phyloP scores from a whole-genome alignment of 2,113 vertebrate genomes.

The Scortum barcoo region DNA sequence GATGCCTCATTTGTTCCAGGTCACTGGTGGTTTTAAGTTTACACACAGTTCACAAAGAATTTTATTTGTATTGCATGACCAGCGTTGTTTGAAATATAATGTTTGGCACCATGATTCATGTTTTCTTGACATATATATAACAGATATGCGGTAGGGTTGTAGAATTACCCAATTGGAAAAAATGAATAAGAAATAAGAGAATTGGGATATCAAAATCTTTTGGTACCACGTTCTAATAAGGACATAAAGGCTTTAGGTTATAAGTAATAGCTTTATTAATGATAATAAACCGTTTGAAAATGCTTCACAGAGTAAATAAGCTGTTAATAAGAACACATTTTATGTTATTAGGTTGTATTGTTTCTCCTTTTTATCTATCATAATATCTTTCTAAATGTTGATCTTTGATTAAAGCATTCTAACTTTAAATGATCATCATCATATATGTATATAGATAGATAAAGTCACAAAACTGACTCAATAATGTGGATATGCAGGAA shows the following conservation, averaged over 20 bases:
- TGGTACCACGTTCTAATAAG: too few relatives aligned
- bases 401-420: too few relatives aligned
- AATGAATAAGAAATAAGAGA: not conserved
- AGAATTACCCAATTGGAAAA: not conserved
- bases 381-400: too few relatives aligned
- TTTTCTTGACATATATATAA: not conserved
- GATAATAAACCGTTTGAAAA: too few relatives aligned
- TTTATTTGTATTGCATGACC: not conserved
- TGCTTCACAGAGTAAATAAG: too few relatives aligned
- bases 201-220: not conserved
- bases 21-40: not conserved
- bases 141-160: not conserved
- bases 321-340: too few relatives aligned
- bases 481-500: not conserved
- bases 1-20: constrained; percentile 19
- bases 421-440: too few relatives aligned
- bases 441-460: too few relatives aligned
- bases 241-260: too few relatives aligned
- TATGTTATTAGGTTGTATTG: too few relatives aligned
- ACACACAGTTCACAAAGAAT: constrained; percentile 16
- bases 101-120: not conserved
- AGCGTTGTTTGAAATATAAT: constrained; percentile 8
- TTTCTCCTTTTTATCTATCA: not conserved
- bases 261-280: too few relatives aligned
- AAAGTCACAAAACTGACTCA: too few relatives aligned